These are phyloP conservation scores for Tricholauxania praeusta DNA, from an alignment of 2,888 invertebrate species.

Conservation along the genomic window DNA sequence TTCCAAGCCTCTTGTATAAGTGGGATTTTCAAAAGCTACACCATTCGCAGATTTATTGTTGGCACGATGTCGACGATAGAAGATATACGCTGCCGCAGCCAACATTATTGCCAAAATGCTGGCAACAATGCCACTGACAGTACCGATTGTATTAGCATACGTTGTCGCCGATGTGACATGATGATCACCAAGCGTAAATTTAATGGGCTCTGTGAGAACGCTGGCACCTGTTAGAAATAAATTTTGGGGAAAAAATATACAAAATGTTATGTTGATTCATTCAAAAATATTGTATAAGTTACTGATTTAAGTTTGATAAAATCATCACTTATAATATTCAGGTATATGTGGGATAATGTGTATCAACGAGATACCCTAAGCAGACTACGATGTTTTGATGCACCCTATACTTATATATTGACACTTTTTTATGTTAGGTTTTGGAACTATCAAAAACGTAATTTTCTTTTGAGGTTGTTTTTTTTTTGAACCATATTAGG, in stretches of 20 bases:
- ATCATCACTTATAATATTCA: too few relatives aligned
- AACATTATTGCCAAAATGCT: conserved; percentile 65
- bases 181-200: conserved; percentile 81
- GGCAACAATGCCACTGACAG: conserved; percentile 67
- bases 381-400: too few relatives aligned
- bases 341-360: too few relatives aligned
- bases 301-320: too few relatives aligned
- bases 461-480: too few relatives aligned
- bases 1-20: conserved; percentile 83
- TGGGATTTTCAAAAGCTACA: conserved; percentile 88
- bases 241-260: neutral
- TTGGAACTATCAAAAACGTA: too few relatives aligned
- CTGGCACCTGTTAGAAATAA: conserved; percentile 74
- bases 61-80: conserved; percentile 65
- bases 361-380: too few relatives aligned
- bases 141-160: conserved; percentile 65
- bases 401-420: too few relatives aligned
- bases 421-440: too few relatives aligned
- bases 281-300: too few relatives aligned
- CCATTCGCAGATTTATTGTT: conserved; percentile 70
- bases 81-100: conserved; percentile 65
- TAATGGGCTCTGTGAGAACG: conserved; percentile 78
- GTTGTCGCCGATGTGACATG: conserved; percentile 77
- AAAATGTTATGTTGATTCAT: too few relatives aligned
- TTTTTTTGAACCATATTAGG: too few relatives aligned